Evolutionary conservation across 2,888 invertebrate genomes (phyloP).

Genomic region (Drosophila affinis): DNA sequence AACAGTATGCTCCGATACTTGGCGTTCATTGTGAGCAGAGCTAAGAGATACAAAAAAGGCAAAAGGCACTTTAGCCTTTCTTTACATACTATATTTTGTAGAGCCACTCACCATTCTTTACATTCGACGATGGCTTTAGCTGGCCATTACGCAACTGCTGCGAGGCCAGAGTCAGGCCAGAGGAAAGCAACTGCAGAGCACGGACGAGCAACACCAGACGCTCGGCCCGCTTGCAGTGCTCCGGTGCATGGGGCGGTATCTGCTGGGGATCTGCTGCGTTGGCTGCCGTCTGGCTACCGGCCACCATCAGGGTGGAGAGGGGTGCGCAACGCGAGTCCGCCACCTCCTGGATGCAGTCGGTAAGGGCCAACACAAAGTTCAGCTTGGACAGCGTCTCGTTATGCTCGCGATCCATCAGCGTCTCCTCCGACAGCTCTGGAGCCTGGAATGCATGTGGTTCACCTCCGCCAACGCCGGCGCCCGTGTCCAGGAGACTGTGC

Average conservation of each 20-base stretch:
- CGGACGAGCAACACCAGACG: conserved; percentile 84
- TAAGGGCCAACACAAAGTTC: conserved; percentile 97
- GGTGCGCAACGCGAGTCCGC: conserved; percentile 92
- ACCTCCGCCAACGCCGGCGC: conserved; percentile 54
- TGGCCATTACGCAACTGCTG: conserved; percentile 92
- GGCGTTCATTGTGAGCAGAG: conserved; percentile 94
- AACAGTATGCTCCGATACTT: conserved; percentile 95
- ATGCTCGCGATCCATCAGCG: conserved; percentile 97
- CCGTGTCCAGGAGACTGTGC: conserved; percentile 85
- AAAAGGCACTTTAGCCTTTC: neutral
- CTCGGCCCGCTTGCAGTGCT: conserved; percentile 84
- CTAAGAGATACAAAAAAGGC: conserved; percentile 80
- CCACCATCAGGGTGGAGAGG: conserved; percentile 87
- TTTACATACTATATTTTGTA: too few species aligned
- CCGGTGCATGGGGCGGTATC: conserved; percentile 84
- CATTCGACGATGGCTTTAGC: conserved; percentile 95
- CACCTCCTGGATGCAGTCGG: conserved; percentile 96
- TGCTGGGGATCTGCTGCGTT: conserved; percentile 64
- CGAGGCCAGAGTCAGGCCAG: conserved; percentile 95
- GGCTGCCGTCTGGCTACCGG: conserved; percentile 62
- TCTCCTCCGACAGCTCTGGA: conserved; percentile 97
- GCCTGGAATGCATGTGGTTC: conserved; percentile 88
- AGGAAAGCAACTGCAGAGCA: conserved; percentile 96
- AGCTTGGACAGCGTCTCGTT: conserved; percentile 98
- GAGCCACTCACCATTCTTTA: conserved; percentile 90